A percentile compares a stretch with the other conserved stretches of the same genome.
phyloP scores from a whole-genome alignment of 2,113 vertebrate genomes.

The Fulica atra region DNA sequence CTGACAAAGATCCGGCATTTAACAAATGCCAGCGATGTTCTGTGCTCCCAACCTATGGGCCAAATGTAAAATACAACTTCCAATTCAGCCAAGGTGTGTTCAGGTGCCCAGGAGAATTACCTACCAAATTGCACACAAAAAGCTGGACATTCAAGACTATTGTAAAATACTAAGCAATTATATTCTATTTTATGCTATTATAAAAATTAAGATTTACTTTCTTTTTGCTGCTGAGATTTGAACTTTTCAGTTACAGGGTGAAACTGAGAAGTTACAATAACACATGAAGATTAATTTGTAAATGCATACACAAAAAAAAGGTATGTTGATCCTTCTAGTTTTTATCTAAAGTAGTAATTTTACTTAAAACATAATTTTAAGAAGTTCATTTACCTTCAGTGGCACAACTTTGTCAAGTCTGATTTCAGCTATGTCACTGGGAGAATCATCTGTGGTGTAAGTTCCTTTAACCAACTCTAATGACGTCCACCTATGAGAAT shows the following conservation, averaged over 20 bases:
- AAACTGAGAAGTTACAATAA: not conserved
- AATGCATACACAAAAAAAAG: not conserved
- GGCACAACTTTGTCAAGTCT: slow-evolving; percentile 96
- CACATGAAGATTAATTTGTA: not conserved
- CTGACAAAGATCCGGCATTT: not conserved
- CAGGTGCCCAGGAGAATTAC: not conserved
- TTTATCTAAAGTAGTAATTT: not conserved
- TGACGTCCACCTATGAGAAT: slow-evolving; percentile 98
- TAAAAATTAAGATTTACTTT: not conserved
- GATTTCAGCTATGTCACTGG: slow-evolving; percentile 96
- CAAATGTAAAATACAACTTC: not conserved
- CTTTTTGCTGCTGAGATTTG: not conserved
- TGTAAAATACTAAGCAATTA: not conserved
- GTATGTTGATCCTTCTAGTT: not conserved
- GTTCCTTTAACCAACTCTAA: slow-evolving; percentile 96
- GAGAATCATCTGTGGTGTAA: slow-evolving; percentile 97
- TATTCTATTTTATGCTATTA: not conserved
- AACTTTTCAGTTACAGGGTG: not conserved
- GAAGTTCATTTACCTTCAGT: slow-evolving; percentile 84
- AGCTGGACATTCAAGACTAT: not conserved
- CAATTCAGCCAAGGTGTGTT: not conserved
- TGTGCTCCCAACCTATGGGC: accelerated
- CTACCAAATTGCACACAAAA: not conserved
- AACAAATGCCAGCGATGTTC: not conserved
- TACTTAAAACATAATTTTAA: too few relatives aligned